phyloP scores from a whole-genome alignment of 2,888 invertebrate genomes.

The Elegia similella region DNA sequence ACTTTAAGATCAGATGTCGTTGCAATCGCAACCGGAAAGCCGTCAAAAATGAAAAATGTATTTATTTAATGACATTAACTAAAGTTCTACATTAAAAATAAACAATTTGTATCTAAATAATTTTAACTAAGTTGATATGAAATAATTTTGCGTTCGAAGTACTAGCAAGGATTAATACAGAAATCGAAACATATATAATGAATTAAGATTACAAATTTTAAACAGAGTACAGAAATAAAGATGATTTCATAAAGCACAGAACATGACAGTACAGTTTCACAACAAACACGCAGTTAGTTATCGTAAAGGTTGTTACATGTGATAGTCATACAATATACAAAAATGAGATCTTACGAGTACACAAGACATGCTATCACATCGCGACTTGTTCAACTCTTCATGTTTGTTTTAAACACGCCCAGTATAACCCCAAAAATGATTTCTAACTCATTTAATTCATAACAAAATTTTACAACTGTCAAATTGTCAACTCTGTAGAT shows the following conservation, averaged over 20 bases:
- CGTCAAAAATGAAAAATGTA: not conserved
- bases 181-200: not conserved
- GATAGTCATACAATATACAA: conserved; percentile 1
- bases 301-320: not conserved
- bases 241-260: not conserved
- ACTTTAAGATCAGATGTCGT: not conserved
- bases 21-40: not conserved
- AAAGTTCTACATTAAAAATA: conserved; percentile 4
- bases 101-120: conserved; percentile 10
- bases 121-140: conserved; percentile 2
- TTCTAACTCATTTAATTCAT: too few relatives aligned
- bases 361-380: conserved; percentile 3
- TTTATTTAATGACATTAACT: conserved; percentile 11
- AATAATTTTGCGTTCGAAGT: conserved; percentile 1
- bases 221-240: not conserved
- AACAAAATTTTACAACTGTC: too few relatives aligned
- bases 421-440: not conserved
- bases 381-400: not conserved
- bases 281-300: conserved; percentile 2
- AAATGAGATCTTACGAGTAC: conserved; percentile 14
- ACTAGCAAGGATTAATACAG: not conserved
- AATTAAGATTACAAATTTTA: not conserved
- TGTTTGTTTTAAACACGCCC: not conserved
- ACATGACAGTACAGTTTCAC: not conserved
- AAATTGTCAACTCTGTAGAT: too few relatives aligned